Percentiles rank a stretch among this genome's conserved stretches.
These are phyloP conservation scores for Semaprochilodus insignis DNA, from an alignment of 2,797 vertebrate species.

Conservation along the genomic window DNA sequence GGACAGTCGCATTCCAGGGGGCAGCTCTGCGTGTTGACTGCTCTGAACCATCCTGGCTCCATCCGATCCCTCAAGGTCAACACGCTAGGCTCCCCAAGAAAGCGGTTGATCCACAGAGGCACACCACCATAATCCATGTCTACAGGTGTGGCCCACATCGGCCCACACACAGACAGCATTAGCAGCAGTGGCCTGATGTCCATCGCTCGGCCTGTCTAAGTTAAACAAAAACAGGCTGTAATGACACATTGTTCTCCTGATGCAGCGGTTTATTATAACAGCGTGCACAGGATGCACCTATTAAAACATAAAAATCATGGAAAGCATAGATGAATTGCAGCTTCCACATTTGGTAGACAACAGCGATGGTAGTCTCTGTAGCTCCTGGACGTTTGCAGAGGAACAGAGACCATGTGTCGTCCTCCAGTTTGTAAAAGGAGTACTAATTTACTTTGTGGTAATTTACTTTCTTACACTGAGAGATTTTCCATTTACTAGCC, in stretches of 20 bases:
- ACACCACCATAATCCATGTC: conserved; percentile 77
- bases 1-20: conserved; percentile 78
- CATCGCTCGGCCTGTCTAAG: conserved; percentile 37
- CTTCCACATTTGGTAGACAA: background rate
- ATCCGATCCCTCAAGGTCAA: conserved; percentile 75
- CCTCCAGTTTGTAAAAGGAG: too few species aligned
- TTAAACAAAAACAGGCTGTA: conserved; percentile 48
- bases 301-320: conserved; percentile 22
- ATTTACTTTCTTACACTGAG: background rate
- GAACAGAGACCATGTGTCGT: too few species aligned
- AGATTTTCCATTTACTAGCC: background rate
- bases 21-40: conserved; percentile 71
- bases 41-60: conserved; percentile 69
- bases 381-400: background rate
- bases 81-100: conserved; percentile 79
- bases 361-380: background rate
- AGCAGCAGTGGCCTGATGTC: conserved; percentile 51
- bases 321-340: conserved; percentile 13
- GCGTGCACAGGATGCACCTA: conserved; percentile 22
- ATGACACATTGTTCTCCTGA: conserved; percentile 29
- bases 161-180: conserved; percentile 57
- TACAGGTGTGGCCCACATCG: conserved; percentile 39
- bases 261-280: conserved; percentile 37
- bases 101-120: conserved; percentile 77
- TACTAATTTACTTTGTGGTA: too few species aligned